Evolutionary conservation across 1,140 invertebrate species (phyloP), one percentile per base, ranked within the genome.

Genomic region (Nilaparvata lugens): DNA sequence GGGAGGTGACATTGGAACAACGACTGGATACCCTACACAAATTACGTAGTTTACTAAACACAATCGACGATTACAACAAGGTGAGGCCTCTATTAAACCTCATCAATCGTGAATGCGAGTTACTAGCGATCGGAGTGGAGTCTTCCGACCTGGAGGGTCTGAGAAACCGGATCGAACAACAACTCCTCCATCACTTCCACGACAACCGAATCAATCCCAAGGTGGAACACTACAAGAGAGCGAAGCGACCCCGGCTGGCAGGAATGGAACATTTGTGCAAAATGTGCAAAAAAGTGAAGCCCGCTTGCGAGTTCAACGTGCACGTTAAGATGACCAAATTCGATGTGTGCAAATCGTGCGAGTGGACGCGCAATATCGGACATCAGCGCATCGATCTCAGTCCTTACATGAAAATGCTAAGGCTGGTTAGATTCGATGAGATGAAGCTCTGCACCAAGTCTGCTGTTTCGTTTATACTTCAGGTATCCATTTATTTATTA

Each of bases 91-190:
- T 86, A 21, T 73, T 78, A 18, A 68, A 69, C 18, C 71, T 86
- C 3, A 69, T 87, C 14, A 79, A 85, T 55, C 76, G 83, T 67
- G 83, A 84, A 66, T 78, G 81, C 52, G 73, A 78, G 57, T 72
- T 86, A 13, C 68, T 82, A 7, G 72, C 76, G 0, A 71, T 78
- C 54, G 77, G 77, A 42, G 75, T 81, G 18, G 70, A 74, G 4
- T 65, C 67, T 4, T 68, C 70, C 53, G 71, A 79, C 43, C 65
- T 86, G 1, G 76, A 78, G 60, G 74, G 78, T 65, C 69, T 86
- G 24, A 75, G 82, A 60, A 77, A 78, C 56, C 74, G 84, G 62
- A 80, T 83, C n/a, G 62, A 68, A 31, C 62, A 64, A 16, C 25
- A 66, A 5, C 66, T 66, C 18, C 53, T 60, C 11, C 43, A 66